Conservation (phyloP, 2,113 vertebrate species). For the Aphyosemion australe region DNA sequence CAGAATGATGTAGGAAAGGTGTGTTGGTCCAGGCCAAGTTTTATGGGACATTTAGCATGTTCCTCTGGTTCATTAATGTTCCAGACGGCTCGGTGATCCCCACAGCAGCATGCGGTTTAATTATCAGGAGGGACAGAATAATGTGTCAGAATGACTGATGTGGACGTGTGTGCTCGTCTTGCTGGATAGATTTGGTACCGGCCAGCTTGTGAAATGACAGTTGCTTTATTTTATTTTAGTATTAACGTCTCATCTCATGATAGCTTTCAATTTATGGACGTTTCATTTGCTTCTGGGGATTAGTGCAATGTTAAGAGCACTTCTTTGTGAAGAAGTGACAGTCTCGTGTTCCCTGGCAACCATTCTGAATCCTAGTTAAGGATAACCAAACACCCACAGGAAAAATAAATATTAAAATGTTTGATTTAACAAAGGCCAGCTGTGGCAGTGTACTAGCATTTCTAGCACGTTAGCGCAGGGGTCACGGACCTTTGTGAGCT, state of each 20-base stretch:
- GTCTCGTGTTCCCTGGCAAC: conserved; percentile 69
- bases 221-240: neutral
- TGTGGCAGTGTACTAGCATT: too few species aligned
- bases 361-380: conserved; percentile 53
- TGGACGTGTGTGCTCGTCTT: conserved; percentile 34
- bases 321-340: conserved; percentile 36
- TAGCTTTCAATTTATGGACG: conserved; percentile 17
- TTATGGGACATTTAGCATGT: conserved; percentile 59
- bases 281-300: conserved; percentile 30
- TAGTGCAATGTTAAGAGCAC: conserved; percentile 42
- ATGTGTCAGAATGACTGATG: conserved; percentile 56
- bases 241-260: conserved; percentile 22
- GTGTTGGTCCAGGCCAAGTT: conserved; percentile 41
- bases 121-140: conserved; percentile 38
- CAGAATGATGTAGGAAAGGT: conserved; percentile 13
- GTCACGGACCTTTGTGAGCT: too few species aligned
- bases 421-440: too few species aligned
- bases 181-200: conserved; percentile 21
- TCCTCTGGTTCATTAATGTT: conserved; percentile 56
- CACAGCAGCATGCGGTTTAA: conserved; percentile 44
- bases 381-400: conserved; percentile 31
- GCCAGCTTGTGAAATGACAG: conserved; percentile 9
- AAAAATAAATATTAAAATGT: too few species aligned
- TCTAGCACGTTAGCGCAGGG: too few species aligned
- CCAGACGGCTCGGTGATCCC: conserved; percentile 45